Base-by-base conservation (phyloP, 2,113 vertebrate genomes). In the Zosterops pallidus region DNA sequence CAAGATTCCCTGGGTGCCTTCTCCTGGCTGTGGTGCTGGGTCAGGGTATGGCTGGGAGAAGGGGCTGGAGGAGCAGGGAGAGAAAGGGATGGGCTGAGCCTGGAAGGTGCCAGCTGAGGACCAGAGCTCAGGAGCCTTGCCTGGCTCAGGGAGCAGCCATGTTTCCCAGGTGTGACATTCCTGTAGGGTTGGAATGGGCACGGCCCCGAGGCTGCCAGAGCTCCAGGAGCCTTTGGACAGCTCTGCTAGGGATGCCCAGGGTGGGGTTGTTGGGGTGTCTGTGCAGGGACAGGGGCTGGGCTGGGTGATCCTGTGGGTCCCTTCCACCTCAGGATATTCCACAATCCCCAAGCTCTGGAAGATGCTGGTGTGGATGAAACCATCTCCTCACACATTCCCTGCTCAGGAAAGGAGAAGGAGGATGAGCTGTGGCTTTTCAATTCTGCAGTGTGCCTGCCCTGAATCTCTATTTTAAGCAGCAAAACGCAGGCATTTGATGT, bases 401-500 rank as follows among this genome's bases (percentile, higher is more conserved):
- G 62, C 52, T 6, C 12, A 35, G 52, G 35, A 44, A 79, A 55
- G 21, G 49, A 76, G 31, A n/a, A 77, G 68, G 49, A 81, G 19
- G 25, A 84, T 46, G 49, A 59, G 75, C 56, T 71, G 67, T 71
- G 75, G 24, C 62, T 88, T 94, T 79, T 28, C 47, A 62, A 78
- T 37, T 41, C 59, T 44, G 24, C 78, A 49, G 31, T 4, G 1
- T 21, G 13, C 26, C 35, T 75, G 60, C 53, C 70, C 39, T 21
- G 23, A 76, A 22, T 22, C 31, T 59, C 82, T 95, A 42, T 92
- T 93, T 92, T 52, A 85, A 90, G 62, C 70, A 33, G 70, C 29
- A 71, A 78, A 75, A 63, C 0, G 1, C 39, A 42, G 3, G 2
- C 14, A 10, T 84, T 79, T 85, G 65, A 29, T 5, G 2, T n/a